Conservation (phyloP, 2,113 vertebrate species). For the Oreochromis spilurus region DNA sequence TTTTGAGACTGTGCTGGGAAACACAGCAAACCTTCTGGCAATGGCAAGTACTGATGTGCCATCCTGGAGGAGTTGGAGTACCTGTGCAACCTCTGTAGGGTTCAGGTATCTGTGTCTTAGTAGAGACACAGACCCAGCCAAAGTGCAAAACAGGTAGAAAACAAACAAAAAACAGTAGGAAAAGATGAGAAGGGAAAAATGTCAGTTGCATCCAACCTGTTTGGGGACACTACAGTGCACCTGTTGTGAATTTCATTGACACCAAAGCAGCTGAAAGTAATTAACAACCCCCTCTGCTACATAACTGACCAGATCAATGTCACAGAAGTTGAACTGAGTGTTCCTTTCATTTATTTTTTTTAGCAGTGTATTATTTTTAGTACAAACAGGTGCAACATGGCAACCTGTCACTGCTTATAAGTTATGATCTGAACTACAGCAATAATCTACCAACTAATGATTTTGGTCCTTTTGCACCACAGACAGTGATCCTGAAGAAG, state of each 20-base stretch:
- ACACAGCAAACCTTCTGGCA: not conserved
- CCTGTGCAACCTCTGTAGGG: not conserved
- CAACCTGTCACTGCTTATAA: not conserved
- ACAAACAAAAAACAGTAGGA: not conserved
- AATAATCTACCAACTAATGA: not conserved
- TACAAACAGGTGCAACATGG: not conserved
- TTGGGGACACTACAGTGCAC: not conserved
- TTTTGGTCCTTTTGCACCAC: not conserved
- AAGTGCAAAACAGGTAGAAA: not conserved
- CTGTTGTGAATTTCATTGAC: not conserved
- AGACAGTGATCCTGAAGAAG: constrained; percentile 79
- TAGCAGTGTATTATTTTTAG: not conserved
- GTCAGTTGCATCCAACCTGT: not conserved
- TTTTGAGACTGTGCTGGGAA: not conserved
- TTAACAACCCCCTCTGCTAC: not conserved
- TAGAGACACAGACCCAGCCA: not conserved
- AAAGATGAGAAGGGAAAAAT: not conserved
- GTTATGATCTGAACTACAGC: not conserved
- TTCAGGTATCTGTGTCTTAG: not conserved
- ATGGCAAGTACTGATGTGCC: not conserved
- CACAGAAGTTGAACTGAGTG: not conserved
- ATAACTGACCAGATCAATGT: not conserved
- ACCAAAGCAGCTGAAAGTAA: not conserved
- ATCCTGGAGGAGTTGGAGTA: not conserved
- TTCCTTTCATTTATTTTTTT: not conserved